Percentiles rank a stretch among this genome's conserved stretches.
Evolutionary conservation across 2,888 invertebrate genomes (phyloP).

Genomic region (Ichneumon xanthorius): DNA sequence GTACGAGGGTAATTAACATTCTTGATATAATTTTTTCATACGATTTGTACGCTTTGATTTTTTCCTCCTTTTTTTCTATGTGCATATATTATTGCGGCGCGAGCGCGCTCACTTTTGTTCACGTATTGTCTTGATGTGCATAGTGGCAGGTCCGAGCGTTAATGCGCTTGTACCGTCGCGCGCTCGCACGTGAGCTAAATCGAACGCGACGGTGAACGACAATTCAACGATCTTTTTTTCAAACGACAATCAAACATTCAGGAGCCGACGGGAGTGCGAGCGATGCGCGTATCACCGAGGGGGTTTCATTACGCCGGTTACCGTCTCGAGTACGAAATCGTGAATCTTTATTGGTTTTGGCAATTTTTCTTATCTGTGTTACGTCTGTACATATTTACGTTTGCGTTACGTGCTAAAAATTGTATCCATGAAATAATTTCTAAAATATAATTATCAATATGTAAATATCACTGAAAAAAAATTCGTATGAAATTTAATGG

Average conservation of each 20-base stretch:
- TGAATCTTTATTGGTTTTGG: not conserved
- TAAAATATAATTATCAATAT: too few relatives aligned
- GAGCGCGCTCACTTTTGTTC: too few relatives aligned
- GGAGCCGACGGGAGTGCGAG: not conserved
- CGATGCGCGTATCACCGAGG: not conserved
- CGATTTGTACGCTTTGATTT: not conserved
- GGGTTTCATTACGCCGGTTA: not conserved
- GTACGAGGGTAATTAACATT: conserved; percentile 76
- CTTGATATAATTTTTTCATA: not conserved
- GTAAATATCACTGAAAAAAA: too few relatives aligned
- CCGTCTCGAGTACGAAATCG: not conserved
- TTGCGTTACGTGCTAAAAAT: not conserved
- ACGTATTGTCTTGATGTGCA: not conserved
- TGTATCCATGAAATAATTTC: not conserved
- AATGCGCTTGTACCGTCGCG: not conserved
- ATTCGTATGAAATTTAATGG: too few relatives aligned
- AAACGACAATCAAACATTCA: conserved; percentile 9
- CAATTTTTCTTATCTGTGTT: not conserved
- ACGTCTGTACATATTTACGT: not conserved
- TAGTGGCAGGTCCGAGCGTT: not conserved
- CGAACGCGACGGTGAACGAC: not conserved
- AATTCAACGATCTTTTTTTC: not conserved
- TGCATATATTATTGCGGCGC: not conserved
- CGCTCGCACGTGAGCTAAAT: not conserved
- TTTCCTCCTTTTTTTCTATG: not conserved